Percentiles rank a stretch among this genome's conserved stretches.
phyloP scores from a whole-genome alignment of 2,113 vertebrate species.

The Myanophis thanlyinensis region DNA sequence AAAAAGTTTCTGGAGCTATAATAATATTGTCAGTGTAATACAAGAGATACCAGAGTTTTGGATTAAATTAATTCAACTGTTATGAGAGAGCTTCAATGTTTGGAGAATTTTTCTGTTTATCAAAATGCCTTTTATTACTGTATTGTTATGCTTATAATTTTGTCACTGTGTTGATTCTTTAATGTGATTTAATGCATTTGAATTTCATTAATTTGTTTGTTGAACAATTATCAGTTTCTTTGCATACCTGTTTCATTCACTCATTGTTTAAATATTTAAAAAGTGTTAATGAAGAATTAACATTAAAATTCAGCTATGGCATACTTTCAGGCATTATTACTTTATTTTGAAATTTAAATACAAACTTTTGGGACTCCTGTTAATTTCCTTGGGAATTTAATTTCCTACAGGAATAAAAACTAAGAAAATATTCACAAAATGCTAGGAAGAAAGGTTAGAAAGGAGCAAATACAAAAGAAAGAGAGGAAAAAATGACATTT shows the following conservation, averaged over 20 bases:
- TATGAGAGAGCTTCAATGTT: neutral
- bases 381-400: neutral
- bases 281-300: neutral
- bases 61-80: neutral
- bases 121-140: neutral
- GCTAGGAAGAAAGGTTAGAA: neutral
- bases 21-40: neutral
- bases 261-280: neutral
- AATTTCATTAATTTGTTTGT: neutral
- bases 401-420: neutral
- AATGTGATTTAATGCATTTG: neutral
- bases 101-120: neutral
- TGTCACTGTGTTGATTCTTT: neutral
- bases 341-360: conserved; percentile 1
- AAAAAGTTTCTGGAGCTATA: neutral
- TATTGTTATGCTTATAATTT: neutral
- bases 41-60: neutral
- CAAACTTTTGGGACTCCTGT: neutral
- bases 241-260: neutral
- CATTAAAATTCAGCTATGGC: neutral
- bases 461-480: neutral
- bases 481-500: neutral
- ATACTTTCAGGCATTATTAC: neutral
- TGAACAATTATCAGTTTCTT: neutral
- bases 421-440: neutral